Percentiles rank a stretch among this genome's conserved stretches.
Conservation (phyloP, 2,888 invertebrate species). For the Lumbricus terrestris region DNA sequence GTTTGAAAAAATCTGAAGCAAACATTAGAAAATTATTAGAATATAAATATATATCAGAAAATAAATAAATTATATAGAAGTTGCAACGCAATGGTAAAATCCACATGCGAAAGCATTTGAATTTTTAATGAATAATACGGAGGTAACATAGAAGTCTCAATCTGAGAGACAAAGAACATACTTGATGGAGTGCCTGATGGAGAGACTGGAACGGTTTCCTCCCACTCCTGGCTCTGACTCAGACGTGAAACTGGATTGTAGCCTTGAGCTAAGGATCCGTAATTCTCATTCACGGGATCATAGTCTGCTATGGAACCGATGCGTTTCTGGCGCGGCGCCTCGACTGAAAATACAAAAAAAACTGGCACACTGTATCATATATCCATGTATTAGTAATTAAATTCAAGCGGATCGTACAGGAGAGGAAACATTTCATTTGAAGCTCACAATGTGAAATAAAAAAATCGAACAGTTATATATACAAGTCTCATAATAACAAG, state of each 20-base stretch:
- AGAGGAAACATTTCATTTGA: background rate
- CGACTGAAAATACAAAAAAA: constrained; percentile 6
- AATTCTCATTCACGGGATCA: constrained; percentile 69
- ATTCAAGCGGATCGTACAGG: background rate
- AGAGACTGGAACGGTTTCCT: constrained; percentile 33
- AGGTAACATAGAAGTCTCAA: background rate
- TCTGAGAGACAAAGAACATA: background rate
- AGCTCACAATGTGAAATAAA: background rate
- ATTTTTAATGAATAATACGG: background rate
- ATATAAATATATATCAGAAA: too few species aligned
- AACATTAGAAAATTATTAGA: background rate
- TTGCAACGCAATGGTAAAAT: too few species aligned
- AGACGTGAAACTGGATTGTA: constrained; percentile 22
- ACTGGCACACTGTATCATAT: background rate
- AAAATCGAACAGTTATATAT: background rate
- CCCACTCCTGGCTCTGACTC: constrained; percentile 32
- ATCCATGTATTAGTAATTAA: background rate
- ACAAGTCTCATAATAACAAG: background rate
- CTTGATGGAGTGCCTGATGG: background rate
- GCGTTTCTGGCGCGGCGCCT: constrained; percentile 14
- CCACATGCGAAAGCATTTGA: too few species aligned
- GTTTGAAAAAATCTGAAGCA: background rate
- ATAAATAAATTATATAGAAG: too few species aligned
- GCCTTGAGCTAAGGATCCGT: constrained; percentile 31
- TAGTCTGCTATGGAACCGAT: constrained; percentile 73